phyloP scores from a whole-genome alignment of 1,140 invertebrate genomes.

The Ceratosolen solmsi region DNA sequence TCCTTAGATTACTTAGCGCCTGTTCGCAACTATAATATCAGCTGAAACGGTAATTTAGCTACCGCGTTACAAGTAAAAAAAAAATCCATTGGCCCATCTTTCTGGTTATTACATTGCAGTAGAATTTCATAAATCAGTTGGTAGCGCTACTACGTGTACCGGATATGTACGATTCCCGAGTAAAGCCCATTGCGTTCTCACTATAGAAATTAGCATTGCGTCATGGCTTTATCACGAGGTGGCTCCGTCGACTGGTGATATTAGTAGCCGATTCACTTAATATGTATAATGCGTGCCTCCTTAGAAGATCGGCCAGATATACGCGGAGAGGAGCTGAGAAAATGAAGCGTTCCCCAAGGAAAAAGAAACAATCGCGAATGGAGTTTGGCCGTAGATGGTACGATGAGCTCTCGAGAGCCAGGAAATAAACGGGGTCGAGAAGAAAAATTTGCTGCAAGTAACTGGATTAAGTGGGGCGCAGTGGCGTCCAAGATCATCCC shows the following conservation, averaged over 20 bases:
- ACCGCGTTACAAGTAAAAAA: too few species aligned
- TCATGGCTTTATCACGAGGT: background rate
- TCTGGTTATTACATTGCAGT: too few species aligned
- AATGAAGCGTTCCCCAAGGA: slow-evolving; percentile 52
- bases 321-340: background rate
- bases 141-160: too few species aligned
- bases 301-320: background rate
- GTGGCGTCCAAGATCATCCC: slow-evolving; percentile 62
- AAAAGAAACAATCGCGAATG: slow-evolving; percentile 52
- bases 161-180: too few species aligned
- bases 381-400: too few species aligned
- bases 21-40: background rate
- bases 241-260: background rate
- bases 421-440: slow-evolving; percentile 21
- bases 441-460: slow-evolving; percentile 70
- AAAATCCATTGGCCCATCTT: too few species aligned
- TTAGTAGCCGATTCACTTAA: slow-evolving; percentile 1
- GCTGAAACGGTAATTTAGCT: too few species aligned
- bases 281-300: slow-evolving; percentile 5
- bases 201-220: background rate
- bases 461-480: slow-evolving; percentile 69
- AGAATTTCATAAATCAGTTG: too few species aligned
- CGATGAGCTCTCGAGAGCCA: background rate
- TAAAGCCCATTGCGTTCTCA: background rate
- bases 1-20: background rate